Evolutionary conservation across 2,113 vertebrate genomes (phyloP), one percentile per base, ranked within the genome.

Genomic region (Trichomycterus rosablanca): DNA sequence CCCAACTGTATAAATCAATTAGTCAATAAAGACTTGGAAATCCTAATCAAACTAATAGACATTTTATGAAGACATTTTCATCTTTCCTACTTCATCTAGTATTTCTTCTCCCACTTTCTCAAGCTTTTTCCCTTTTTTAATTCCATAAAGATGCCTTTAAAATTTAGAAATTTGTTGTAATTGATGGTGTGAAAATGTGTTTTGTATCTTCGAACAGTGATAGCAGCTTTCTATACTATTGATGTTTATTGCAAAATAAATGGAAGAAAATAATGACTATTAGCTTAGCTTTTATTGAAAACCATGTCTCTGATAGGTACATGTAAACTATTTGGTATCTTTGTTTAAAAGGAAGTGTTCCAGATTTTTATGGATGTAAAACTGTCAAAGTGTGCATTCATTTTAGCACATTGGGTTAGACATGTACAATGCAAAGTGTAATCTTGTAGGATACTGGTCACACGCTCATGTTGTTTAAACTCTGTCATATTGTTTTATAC

Each of bases 401-500:
- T 87, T 75, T 82, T 78, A 84, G 84, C 75, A 77, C 80, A 77
- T 87, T 79, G 82, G 78, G 81, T 83, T 89, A 88, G 70, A 80
- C 66, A 78, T 85, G 84, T 88, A 82, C 73, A 76, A 75, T 63
- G 70, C 77, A 81, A 53, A 76, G 82, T 87, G 82, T 86, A 78
- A 54, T 75, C 78, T 85, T 75, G 81, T 87, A 86, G 86, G 74
- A 82, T 74, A 81, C 73, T 44, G 69, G 74, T 83, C 85, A 86
- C 82, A 83, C 77, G 81, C 78, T 80, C 82, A 86, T 75, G 82
- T 77, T 74, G 76, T 85, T 75, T 80, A 81, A 83, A 86, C 87
- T 84, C 83, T 70, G 78, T 89, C 79, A 91, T 90, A 89, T 92
- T 97, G 94, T 97, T 98, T 98, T 97, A 96, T 97, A 72, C 70